Conservation (phyloP, 2,797 vertebrate species). For the Malacoraja senta region DNA sequence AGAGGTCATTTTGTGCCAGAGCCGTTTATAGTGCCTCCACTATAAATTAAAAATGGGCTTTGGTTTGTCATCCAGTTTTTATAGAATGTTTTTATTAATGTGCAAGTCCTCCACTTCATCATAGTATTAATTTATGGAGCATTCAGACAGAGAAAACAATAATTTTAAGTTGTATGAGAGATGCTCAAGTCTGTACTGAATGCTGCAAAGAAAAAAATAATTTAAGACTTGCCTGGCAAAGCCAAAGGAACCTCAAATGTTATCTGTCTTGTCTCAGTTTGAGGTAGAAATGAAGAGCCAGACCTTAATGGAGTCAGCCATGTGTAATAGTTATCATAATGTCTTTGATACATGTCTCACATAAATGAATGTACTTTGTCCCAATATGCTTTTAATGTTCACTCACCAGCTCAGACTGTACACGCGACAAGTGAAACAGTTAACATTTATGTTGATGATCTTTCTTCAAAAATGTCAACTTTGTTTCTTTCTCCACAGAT, state of each 20-base stretch:
- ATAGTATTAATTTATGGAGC: neutral
- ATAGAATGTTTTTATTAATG: constrained; percentile 16
- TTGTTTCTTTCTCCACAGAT: too few species aligned
- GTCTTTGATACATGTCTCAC: too few species aligned
- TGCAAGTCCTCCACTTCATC: neutral
- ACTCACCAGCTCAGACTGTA: neutral
- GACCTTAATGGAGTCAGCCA: neutral
- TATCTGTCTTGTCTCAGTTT: neutral
- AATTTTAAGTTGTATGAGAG: neutral
- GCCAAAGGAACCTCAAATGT: constrained; percentile 1
- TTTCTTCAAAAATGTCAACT: too few species aligned
- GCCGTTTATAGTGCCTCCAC: too few species aligned
- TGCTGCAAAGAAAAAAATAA: neutral
- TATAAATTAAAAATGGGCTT: constrained; percentile 15
- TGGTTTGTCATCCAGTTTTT: constrained; percentile 1
- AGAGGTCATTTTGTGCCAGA: constrained; percentile 1
- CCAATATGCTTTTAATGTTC: neutral
- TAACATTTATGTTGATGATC: too few species aligned
- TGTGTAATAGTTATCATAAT: neutral
- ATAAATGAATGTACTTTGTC: neutral
- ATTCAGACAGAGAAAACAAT: neutral
- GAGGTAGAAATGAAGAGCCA: neutral
- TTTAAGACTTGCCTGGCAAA: neutral
- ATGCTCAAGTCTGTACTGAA: neutral
- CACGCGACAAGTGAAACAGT: too few species aligned